A percentile compares a stretch with the other conserved stretches of the same genome.
These are phyloP conservation scores for Dinocampus coccinellae DNA, from an alignment of 2,888 invertebrate genomes.

Conservation along the genomic window DNA sequence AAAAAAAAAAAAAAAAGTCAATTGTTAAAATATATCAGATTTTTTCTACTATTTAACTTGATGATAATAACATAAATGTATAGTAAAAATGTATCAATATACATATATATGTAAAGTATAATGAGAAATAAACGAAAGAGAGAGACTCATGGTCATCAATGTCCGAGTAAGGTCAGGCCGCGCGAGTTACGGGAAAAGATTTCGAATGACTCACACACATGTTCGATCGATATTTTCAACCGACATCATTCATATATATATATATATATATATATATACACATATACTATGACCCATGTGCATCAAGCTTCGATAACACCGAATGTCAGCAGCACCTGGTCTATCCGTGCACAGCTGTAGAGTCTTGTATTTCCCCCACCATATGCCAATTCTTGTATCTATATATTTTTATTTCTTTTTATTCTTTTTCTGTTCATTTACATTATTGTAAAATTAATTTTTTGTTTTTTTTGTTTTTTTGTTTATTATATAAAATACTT, in stretches of 20 bases:
- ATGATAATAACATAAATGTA: neutral
- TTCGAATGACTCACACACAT: slow-evolving; percentile 39
- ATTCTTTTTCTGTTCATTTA: no score
- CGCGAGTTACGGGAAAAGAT: slow-evolving; percentile 43
- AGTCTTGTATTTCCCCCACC: neutral
- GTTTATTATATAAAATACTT: no score
- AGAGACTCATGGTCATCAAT: slow-evolving; percentile 34
- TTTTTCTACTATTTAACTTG: no score
- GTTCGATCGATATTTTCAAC: slow-evolving; percentile 42
- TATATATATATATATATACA: slow-evolving; percentile 22
- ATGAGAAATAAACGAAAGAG: slow-evolving; percentile 23
- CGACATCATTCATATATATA: slow-evolving; percentile 32
- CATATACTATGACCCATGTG: no score
- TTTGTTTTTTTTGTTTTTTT: no score
- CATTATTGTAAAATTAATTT: no score
- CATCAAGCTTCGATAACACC: slow-evolving; percentile 29
- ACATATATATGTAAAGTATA: neutral
- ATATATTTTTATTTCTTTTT: no score
- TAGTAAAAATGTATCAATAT: neutral
- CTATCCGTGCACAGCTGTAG: neutral
- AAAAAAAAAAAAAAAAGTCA: no score
- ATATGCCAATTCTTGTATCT: no score
- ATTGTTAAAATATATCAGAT: no score
- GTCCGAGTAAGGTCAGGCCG: slow-evolving; percentile 47
- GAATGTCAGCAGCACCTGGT: slow-evolving; percentile 15